Percentiles rank a stretch among this genome's conserved stretches.
Evolutionary conservation across 2,797 vertebrate genomes (phyloP).

Genomic region (Amphiprion clarkii): DNA sequence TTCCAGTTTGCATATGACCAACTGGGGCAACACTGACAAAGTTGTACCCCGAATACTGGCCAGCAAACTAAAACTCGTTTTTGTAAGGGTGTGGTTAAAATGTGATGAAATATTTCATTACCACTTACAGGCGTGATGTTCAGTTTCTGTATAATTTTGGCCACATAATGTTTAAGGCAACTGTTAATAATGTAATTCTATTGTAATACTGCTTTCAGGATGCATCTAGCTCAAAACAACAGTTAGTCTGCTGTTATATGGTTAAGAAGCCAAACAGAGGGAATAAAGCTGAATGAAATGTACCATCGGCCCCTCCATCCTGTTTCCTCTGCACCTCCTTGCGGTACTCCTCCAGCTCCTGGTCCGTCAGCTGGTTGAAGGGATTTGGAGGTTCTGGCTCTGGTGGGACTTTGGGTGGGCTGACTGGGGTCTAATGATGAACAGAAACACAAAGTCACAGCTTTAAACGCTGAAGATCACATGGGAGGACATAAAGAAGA

Average conservation of each 20-base stretch:
- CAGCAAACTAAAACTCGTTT: too few relatives aligned
- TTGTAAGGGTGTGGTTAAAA: too few relatives aligned
- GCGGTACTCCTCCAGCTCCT: slow-evolving; percentile 96
- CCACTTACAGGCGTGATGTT: too few relatives aligned
- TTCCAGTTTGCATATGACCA: too few relatives aligned
- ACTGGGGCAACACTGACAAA: too few relatives aligned
- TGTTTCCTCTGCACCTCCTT: slow-evolving; percentile 96
- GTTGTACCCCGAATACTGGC: too few relatives aligned
- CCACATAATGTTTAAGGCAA: not conserved
- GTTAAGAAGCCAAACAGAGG: not conserved
- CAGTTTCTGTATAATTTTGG: not conserved
- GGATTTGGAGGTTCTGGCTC: slow-evolving; percentile 94
- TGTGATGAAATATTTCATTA: too few relatives aligned
- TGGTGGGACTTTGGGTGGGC: slow-evolving; percentile 71
- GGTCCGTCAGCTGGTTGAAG: slow-evolving; percentile 96
- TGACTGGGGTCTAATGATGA: slow-evolving; percentile 89
- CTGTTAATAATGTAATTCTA: not conserved
- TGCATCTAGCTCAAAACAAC: not conserved
- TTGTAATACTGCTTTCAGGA: not conserved
- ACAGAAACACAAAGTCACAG: slow-evolving; percentile 28
- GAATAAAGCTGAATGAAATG: not conserved
- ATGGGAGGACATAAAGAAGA: not conserved
- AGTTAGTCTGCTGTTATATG: not conserved
- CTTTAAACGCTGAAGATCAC: not conserved
- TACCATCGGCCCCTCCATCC: slow-evolving; percentile 88